Evolutionary conservation across 2,113 vertebrate species (phyloP).

Genomic region (Saccopteryx bilineata): DNA sequence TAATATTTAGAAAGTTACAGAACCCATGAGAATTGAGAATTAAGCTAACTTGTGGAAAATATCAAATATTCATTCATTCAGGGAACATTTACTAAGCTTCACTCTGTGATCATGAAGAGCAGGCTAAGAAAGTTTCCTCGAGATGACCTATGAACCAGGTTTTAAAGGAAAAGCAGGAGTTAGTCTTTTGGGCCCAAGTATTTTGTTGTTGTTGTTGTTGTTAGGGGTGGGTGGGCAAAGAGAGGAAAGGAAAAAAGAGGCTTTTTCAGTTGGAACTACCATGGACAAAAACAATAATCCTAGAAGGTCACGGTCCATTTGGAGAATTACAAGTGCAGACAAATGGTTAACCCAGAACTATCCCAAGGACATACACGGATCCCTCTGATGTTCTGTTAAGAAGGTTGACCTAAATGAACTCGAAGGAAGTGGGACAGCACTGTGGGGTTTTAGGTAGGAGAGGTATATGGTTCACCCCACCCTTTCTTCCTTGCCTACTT

Average conservation of each 20-base stretch:
- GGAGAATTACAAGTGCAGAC: background rate
- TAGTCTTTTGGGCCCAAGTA: background rate
- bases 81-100: slow-evolving; percentile 19
- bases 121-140: background rate
- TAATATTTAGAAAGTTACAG: slow-evolving; percentile 50
- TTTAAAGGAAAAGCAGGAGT: background rate
- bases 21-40: slow-evolving; percentile 51
- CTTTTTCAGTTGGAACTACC: slow-evolving; percentile 22
- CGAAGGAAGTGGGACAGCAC: background rate
- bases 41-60: slow-evolving; percentile 51
- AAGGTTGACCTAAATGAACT: background rate
- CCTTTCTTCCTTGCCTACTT: background rate
- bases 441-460: background rate
- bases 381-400: background rate
- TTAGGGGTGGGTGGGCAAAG: background rate
- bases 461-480: background rate
- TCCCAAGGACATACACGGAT: background rate
- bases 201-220: background rate
- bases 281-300: slow-evolving; percentile 14
- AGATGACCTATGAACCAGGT: background rate
- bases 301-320: background rate
- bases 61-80: slow-evolving; percentile 14
- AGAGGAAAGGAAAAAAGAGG: background rate
- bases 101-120: background rate
- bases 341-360: background rate